phyloP scores from a whole-genome alignment of 2,888 invertebrate species.

The Mactromeris polynyma region DNA sequence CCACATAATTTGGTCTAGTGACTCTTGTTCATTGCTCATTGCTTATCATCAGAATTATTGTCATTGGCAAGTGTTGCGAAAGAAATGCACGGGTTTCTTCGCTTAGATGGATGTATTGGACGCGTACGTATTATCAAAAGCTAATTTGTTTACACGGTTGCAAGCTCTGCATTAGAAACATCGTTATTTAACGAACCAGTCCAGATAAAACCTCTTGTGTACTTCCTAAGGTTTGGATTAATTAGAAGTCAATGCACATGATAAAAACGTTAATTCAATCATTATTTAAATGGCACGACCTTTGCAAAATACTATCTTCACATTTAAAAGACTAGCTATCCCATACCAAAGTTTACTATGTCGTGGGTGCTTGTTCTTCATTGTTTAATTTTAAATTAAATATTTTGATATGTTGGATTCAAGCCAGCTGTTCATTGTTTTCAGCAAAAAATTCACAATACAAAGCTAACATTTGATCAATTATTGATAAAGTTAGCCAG shows the following conservation, averaged over 20 bases:
- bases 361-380: constrained; percentile 10
- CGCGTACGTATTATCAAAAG: neutral
- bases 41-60: neutral
- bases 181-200: constrained; percentile 5
- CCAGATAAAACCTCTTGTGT: neutral
- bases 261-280: constrained; percentile 43
- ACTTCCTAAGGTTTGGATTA: constrained; percentile 56
- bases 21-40: neutral
- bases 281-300: constrained; percentile 37
- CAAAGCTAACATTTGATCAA: neutral
- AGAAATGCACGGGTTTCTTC: neutral
- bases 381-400: constrained; percentile 33
- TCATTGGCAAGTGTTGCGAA: neutral
- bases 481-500: neutral
- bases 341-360: constrained; percentile 47
- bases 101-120: neutral
- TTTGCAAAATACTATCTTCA: constrained; percentile 41
- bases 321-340: constrained; percentile 27
- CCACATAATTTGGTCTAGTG: neutral
- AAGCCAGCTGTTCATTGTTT: constrained; percentile 31
- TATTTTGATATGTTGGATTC: constrained; percentile 24
- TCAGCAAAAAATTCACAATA: neutral
- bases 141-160: neutral
- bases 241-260: constrained; percentile 38
- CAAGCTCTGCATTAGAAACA: neutral